Conservation (phyloP, 2,888 invertebrate genomes). For the Tipula confusa region DNA sequence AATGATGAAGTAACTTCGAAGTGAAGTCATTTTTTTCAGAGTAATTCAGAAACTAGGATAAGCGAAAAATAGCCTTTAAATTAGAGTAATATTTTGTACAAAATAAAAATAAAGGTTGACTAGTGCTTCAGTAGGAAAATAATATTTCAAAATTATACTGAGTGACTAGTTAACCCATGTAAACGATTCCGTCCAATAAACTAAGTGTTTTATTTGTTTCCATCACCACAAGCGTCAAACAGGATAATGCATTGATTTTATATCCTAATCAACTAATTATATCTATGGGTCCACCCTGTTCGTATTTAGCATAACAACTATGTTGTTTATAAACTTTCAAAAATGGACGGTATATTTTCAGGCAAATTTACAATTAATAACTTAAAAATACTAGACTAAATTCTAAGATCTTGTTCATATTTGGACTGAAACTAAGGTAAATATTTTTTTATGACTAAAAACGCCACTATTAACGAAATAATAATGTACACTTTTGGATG, state of each 20-base stretch:
- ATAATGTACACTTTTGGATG: slow-evolving; percentile 44
- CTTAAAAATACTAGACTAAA: neutral
- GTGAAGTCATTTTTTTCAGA: neutral
- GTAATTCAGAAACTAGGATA: neutral
- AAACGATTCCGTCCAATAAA: neutral
- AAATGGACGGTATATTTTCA: slow-evolving; percentile 20
- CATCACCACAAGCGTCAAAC: too few species aligned
- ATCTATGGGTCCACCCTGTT: neutral
- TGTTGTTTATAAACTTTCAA: neutral
- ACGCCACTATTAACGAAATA: neutral
- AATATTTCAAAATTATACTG: neutral
- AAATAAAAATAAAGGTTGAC: neutral
- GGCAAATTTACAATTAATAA: neutral
- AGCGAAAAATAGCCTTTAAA: neutral
- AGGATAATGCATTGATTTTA: too few species aligned
- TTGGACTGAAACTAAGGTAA: neutral
- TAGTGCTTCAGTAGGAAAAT: neutral
- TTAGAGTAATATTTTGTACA: neutral
- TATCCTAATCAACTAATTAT: too few species aligned
- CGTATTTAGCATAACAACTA: neutral
- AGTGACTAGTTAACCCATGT: neutral
- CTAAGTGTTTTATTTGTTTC: neutral
- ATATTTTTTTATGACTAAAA: neutral
- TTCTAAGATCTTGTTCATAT: neutral
- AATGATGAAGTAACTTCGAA: neutral